Base-by-base conservation (phyloP, 2,797 vertebrate species). In the Phoeniculus purpureus region DNA sequence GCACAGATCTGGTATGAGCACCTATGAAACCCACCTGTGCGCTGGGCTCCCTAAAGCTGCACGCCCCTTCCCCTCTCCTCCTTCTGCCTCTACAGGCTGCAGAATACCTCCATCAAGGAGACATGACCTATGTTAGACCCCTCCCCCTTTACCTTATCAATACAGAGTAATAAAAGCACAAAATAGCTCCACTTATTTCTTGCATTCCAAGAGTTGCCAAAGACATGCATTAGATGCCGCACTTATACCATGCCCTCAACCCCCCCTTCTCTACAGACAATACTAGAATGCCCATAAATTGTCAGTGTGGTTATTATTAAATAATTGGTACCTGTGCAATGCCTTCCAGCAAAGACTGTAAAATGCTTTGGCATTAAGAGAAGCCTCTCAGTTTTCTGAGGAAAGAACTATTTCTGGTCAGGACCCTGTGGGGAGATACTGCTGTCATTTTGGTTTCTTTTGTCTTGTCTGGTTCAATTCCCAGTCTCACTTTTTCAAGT, bases 331-430 rank as follows among this genome's bases (percentile, higher is more conserved):
- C 62, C 27, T 78, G 16, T 78, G 40, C 55, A 82, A 15, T 78
- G 56, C 85, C 62, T 93, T 90, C 62, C 66, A 92, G 72, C 45
- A 87, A 92, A 88, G 34, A 60, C 60, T 90, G 22, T 60, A 89
- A 86, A 91, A 77, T 51, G 61, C 20, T 94, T 77, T 84, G 72
- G 23, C 70, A 59, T 66, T 88, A 74, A 80, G 48, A 56, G 62
- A 87, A 84, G 9, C 7, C 20, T 77, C 62, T 88, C 72, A 75
- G 59, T 89, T 90, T 86, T 48, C 62, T 85, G 68, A 85, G 40
- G 43, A 67, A 91, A 72, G 40, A 82, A 17, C 25, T 70, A 11
- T 77, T 91, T 82, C 75, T 85, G 78, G 27, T 68, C 73, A 87
- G 48, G 34, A 72, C 26, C 52, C 50, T 54, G 6, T 47, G 21